A percentile compares a stretch with the other conserved stretches of the same genome.
Evolutionary conservation across 2,797 vertebrate species (phyloP).

Genomic region (Lutjanus campechanus): DNA sequence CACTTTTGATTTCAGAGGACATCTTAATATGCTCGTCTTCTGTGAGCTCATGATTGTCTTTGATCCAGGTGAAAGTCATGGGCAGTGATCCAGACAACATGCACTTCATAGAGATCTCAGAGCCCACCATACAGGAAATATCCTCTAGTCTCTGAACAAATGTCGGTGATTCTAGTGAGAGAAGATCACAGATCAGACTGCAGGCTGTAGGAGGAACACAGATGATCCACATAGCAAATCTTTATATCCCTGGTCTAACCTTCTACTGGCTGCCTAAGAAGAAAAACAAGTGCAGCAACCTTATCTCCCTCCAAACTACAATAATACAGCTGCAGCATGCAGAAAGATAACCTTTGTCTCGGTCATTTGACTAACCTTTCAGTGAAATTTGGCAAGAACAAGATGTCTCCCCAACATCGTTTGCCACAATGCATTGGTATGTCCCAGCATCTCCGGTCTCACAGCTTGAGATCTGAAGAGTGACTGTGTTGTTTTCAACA

Average conservation of each 20-base stretch:
- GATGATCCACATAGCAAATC: background rate
- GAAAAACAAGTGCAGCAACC: background rate
- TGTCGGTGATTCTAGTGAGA: slow-evolving; percentile 90
- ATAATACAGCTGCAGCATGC: slow-evolving; percentile 25
- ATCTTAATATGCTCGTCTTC: slow-evolving; percentile 92
- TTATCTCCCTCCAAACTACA: background rate
- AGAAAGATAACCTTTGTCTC: background rate
- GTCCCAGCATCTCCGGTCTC: slow-evolving; percentile 89
- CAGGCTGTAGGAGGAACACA: slow-evolving; percentile 20
- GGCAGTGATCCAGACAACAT: slow-evolving; percentile 92
- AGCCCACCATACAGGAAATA: slow-evolving; percentile 89
- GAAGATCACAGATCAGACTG: slow-evolving; percentile 67
- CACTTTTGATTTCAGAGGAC: slow-evolving; percentile 89
- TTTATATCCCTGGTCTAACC: background rate
- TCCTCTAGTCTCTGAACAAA: slow-evolving; percentile 94
- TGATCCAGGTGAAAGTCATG: slow-evolving; percentile 93
- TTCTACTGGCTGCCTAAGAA: background rate
- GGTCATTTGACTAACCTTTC: slow-evolving; percentile 91
- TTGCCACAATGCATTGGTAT: slow-evolving; percentile 91
- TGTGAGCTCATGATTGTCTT: slow-evolving; percentile 91
- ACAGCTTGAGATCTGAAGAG: slow-evolving; percentile 90
- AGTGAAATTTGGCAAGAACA: slow-evolving; percentile 90
- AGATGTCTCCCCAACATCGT: slow-evolving; percentile 91
- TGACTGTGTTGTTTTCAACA: slow-evolving; percentile 86
- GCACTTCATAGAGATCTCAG: slow-evolving; percentile 91